A percentile compares a stretch with the other conserved stretches of the same genome.
These are phyloP conservation scores for Synergus gifuensis DNA, from an alignment of 2,888 invertebrate species.

Conservation along the genomic window DNA sequence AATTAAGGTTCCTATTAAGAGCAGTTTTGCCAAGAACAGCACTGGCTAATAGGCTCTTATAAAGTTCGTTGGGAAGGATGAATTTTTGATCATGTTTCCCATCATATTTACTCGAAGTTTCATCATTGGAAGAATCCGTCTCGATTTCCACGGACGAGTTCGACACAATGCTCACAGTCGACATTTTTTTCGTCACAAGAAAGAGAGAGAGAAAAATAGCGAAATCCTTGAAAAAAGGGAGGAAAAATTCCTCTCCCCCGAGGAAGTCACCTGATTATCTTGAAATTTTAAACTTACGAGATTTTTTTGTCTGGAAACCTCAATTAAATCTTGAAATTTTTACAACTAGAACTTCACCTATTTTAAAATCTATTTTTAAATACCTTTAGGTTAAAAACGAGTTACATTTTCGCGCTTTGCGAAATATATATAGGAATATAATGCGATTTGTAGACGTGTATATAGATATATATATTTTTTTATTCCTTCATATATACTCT, in stretches of 20 bases:
- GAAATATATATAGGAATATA: slow-evolving; percentile 33
- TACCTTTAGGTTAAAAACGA: background rate
- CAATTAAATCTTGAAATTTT: background rate
- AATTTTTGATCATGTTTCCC: slow-evolving; percentile 76
- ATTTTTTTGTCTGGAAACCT: background rate
- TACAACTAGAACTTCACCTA: background rate
- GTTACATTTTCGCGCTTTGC: background rate
- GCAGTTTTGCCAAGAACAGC: slow-evolving; percentile 81
- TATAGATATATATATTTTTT: slow-evolving; percentile 51
- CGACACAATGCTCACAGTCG: slow-evolving; percentile 75
- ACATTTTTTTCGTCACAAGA: slow-evolving; percentile 64
- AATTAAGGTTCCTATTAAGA: slow-evolving; percentile 72
- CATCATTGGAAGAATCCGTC: slow-evolving; percentile 75
- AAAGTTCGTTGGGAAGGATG: slow-evolving; percentile 87
- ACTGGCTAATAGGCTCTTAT: slow-evolving; percentile 88
- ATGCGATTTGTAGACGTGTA: slow-evolving; percentile 45
- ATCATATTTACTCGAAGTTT: slow-evolving; percentile 69
- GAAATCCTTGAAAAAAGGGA: background rate
- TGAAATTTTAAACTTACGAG: background rate
- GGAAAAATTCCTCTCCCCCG: background rate
- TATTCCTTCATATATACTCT: slow-evolving; percentile 42
- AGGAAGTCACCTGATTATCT: slow-evolving; percentile 10
- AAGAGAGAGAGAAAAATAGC: background rate
- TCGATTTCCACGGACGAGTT: slow-evolving; percentile 77
- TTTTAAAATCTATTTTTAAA: background rate